Base-by-base conservation (phyloP, 2,888 invertebrate genomes). In the Ophion obscuratus region DNA sequence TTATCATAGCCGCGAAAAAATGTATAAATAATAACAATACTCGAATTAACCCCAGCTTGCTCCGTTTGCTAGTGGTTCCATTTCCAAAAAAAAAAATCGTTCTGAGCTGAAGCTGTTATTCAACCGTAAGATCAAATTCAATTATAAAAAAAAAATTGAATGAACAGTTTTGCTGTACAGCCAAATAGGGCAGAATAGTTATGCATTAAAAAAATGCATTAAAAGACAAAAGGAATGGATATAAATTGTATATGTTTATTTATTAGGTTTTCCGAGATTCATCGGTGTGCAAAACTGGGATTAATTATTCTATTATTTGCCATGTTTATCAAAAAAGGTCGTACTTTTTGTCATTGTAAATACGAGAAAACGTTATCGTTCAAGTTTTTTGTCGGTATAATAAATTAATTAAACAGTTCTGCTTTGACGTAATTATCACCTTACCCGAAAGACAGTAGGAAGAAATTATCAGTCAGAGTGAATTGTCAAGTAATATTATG, bases 381-480 rank as follows among this genome's bases (percentile, higher is more conserved):
- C 7, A 31, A 40, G 6, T 24, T 20, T 27, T 74, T 40, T 74
- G 14, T 53, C 17, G 17, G 53, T 11, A 17, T 17, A 5, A 53
- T 74, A 40, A 74, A 31, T 61, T 24, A 53, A 17, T 0, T 67
- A n/a, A 67, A 68, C 75, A 64, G 59, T 5, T 53, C 77, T 73
- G 68, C 57, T 73, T 53, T 57, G 62, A 47, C 11, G 4, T 36
- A 61, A 73, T 36, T 73, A 67, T 53, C 62, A 31, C 31, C 4
- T 31, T 31, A 4, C 31, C 31, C 68, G 83, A 61, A n/a, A 7
- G 71, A 66, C 75, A 76, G 74, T 79, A 78, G 70, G 78, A 81
- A 80, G 64, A 83, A 81, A 57, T 67, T 75, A 40, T 79, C 66
- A 79, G 75, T 70, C 83, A 84, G 87, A 87, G 83, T 85, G 80